phyloP scores from a whole-genome alignment of 2,113 vertebrate species.

The Neolamprologus tretocephalus region DNA sequence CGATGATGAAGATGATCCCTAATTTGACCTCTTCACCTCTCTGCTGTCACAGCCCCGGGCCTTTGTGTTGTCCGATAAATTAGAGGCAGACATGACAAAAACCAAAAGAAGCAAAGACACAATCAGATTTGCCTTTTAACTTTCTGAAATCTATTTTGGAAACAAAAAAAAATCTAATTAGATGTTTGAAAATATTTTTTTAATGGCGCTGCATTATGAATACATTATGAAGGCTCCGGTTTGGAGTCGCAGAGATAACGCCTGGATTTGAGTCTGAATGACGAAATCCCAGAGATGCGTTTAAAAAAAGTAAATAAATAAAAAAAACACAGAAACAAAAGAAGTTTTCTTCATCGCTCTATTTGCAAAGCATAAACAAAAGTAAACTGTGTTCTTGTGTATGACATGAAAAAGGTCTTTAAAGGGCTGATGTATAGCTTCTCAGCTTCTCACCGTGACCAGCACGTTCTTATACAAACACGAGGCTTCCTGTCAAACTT shows the following conservation, averaged over 20 bases:
- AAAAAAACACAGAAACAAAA: neutral
- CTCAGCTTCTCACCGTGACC: neutral
- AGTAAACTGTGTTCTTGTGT: neutral
- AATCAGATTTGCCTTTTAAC: neutral
- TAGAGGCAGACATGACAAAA: neutral
- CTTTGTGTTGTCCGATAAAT: neutral
- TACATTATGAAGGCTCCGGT: neutral
- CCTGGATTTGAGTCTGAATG: neutral
- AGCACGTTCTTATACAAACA: neutral
- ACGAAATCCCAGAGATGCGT: fast-evolving
- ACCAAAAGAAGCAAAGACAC: neutral
- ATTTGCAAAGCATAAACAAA: neutral
- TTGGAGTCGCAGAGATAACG: fast-evolving
- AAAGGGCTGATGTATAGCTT: neutral
- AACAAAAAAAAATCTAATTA: neutral
- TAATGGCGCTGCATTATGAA: neutral
- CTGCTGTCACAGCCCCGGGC: neutral
- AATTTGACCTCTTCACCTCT: neutral
- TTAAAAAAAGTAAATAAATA: neutral
- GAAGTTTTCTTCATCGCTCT: neutral
- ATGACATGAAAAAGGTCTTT: neutral
- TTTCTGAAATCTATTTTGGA: neutral
- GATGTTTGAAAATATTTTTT: neutral
- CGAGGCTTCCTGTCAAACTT: neutral
- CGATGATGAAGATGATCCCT: neutral